Conservation (phyloP, 2,888 invertebrate genomes). For the Plagodis dolabraria region DNA sequence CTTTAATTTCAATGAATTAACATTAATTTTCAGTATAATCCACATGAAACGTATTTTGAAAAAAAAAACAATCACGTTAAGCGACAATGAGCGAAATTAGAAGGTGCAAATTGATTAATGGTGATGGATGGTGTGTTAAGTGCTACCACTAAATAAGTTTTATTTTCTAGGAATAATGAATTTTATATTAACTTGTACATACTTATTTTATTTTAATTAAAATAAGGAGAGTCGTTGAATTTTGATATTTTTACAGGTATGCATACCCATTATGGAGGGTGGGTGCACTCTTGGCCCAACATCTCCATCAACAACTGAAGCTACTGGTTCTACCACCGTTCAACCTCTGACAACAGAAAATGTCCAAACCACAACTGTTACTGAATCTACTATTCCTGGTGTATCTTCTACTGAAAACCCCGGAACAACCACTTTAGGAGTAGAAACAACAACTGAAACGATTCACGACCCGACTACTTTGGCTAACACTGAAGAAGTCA, state of each 20-base stretch:
- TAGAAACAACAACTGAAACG: not conserved
- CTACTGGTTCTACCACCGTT: not conserved
- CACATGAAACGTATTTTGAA: no score
- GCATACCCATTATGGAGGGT: conserved; percentile 37
- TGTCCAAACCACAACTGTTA: conserved; percentile 3
- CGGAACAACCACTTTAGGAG: not conserved
- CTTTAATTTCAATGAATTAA: no score
- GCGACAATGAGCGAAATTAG: no score
- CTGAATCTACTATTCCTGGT: not conserved
- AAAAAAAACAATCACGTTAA: no score
- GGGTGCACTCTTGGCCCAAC: conserved; percentile 35
- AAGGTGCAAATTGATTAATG: no score
- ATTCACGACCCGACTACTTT: not conserved
- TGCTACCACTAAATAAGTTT: no score
- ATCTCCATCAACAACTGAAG: not conserved
- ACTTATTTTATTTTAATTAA: no score
- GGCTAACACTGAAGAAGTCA: not conserved
- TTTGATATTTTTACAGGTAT: conserved; percentile 28
- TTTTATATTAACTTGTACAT: no score
- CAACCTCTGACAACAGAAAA: conserved; percentile 9
- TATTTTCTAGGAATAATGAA: no score
- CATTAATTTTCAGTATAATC: no score
- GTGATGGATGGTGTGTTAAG: no score
- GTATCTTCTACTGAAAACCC: not conserved
- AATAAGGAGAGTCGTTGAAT: no score